phyloP scores from a whole-genome alignment of 2,113 vertebrate species.

The Pluvialis apricaria region DNA sequence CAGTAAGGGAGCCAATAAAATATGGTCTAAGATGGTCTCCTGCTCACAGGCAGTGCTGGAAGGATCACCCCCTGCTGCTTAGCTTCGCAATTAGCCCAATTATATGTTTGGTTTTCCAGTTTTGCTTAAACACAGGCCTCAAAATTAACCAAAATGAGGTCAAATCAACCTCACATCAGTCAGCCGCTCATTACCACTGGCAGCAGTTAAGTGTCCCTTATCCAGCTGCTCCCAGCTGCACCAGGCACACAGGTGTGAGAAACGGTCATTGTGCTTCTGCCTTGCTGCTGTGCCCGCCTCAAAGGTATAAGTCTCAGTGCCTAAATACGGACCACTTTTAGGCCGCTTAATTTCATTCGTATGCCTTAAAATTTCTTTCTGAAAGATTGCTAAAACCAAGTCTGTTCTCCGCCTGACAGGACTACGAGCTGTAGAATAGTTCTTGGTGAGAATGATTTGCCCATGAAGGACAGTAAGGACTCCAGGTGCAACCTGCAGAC shows the following conservation, averaged over 20 bases:
- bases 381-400: not conserved
- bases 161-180: not conserved
- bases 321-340: not conserved
- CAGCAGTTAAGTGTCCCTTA: not conserved
- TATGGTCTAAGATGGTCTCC: not conserved
- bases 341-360: not conserved
- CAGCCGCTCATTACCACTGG: not conserved
- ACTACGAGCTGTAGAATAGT: not conserved
- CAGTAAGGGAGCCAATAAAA: not conserved
- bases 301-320: too few species aligned
- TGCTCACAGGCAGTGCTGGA: not conserved
- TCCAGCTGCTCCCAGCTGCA: not conserved
- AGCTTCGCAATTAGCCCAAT: not conserved
- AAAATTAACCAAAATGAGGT: not conserved
- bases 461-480: not conserved
- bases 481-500: not conserved
- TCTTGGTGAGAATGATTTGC: not conserved
- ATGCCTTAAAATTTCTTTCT: not conserved
- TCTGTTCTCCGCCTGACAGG: not conserved
- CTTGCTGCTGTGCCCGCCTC: not conserved
- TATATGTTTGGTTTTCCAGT: not conserved
- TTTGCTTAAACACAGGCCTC: not conserved
- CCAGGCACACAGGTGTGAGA: not conserved
- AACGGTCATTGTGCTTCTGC: not conserved
- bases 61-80: not conserved